phyloP scores from a whole-genome alignment of 2,797 vertebrate species.

The Huso huso region DNA sequence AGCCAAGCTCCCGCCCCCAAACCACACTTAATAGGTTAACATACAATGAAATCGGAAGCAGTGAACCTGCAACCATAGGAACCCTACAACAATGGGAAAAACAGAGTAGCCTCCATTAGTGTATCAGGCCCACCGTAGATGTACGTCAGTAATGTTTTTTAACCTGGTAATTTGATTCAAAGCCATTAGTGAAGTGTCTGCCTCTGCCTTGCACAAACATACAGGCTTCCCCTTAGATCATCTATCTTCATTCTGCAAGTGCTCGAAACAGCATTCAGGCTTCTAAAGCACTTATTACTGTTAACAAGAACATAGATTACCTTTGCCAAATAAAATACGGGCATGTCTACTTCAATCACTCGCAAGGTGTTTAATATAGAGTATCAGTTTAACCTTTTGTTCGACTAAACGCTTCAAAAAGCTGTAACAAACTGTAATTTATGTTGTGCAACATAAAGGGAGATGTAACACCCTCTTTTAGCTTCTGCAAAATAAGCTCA shows the following conservation, averaged over 20 bases:
- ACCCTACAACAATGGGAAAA: constrained; percentile 14
- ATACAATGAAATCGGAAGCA: constrained; percentile 20
- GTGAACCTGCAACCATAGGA: constrained; percentile 15
- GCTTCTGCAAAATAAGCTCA: too few relatives aligned
- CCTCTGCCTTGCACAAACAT: constrained; percentile 13
- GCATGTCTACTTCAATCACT: neutral
- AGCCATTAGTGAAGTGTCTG: constrained; percentile 17
- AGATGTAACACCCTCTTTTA: too few relatives aligned
- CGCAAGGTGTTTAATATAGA: too few relatives aligned
- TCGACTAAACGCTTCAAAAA: too few relatives aligned
- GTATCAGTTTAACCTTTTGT: too few relatives aligned
- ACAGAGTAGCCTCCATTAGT: constrained; percentile 20
- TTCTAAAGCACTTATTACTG: constrained; percentile 21
- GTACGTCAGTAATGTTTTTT: constrained; percentile 15
- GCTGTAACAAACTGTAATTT: too few relatives aligned
- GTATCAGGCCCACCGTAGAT: neutral
- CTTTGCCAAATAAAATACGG: neutral
- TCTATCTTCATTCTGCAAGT: constrained; percentile 28
- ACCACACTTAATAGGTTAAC: constrained; percentile 4
- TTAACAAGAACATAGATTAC: constrained; percentile 24
- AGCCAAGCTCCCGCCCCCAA: too few relatives aligned
- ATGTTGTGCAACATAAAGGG: too few relatives aligned
- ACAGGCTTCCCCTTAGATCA: constrained; percentile 18
- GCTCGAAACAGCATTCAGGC: constrained; percentile 15
- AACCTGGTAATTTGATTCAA: constrained; percentile 20